Evolutionary conservation across 2,113 vertebrate species (phyloP).

Genomic region (Pangasianodon gigas): DNA sequence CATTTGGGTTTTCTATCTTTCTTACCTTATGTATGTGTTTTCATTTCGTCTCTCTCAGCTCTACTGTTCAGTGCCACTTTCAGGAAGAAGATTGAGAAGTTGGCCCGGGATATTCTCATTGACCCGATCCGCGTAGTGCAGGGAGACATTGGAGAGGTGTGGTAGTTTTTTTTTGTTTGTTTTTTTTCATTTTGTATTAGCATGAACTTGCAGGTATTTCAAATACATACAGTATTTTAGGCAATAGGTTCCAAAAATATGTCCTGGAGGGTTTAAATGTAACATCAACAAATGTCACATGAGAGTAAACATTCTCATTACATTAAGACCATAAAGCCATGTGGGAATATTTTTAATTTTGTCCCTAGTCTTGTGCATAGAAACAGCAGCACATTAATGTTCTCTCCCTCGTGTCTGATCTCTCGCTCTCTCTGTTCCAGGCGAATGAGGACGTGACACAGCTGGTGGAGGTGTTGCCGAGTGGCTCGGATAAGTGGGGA

Average conservation of each 20-base stretch:
- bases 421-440: constrained; percentile 62
- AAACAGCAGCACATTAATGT: not conserved
- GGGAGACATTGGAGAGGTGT: constrained; percentile 97
- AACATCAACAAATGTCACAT: too few relatives aligned
- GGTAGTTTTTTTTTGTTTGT: too few relatives aligned
- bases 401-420: not conserved
- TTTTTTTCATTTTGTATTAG: not conserved
- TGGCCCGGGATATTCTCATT: constrained; percentile 92
- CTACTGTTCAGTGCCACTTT: constrained; percentile 97
- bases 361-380: not conserved
- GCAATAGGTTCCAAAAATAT: not conserved
- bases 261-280: not conserved
- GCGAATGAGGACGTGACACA: constrained; percentile 98
- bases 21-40: not conserved
- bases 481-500: constrained; percentile 88
- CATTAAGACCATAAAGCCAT: not conserved
- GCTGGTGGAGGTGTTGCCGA: constrained; percentile 87
- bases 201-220: not conserved
- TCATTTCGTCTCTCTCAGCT: constrained; percentile 70
- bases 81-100: constrained; percentile 95
- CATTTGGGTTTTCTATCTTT: not conserved
- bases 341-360: not conserved
- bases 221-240: too few relatives aligned
- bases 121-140: constrained; percentile 97
- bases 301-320: too few relatives aligned